phyloP scores from a whole-genome alignment of 2,888 invertebrate species.

The Hipparchia sbordonii region DNA sequence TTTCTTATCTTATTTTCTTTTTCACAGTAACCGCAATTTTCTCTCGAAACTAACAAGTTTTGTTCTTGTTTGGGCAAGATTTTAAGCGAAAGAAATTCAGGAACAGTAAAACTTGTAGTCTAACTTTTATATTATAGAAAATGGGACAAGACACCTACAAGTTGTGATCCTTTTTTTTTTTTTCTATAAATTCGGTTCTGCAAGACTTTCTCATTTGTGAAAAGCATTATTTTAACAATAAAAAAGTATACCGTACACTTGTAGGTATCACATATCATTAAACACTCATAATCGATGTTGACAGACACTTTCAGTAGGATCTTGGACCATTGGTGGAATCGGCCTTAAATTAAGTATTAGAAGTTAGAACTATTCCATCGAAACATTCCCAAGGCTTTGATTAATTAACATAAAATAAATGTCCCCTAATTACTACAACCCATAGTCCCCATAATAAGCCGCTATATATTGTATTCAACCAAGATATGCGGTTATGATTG shows the following conservation, averaged over 20 bases:
- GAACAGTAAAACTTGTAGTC: background rate
- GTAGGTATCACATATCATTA: no score
- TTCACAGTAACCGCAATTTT: background rate
- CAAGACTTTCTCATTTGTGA: background rate
- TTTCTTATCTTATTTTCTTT: background rate
- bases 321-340: no score
- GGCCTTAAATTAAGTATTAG: no score
- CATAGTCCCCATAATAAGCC: slow-evolving; percentile 15
- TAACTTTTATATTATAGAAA: background rate
- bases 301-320: no score
- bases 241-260: no score
- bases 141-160: background rate
- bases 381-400: no score
- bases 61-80: slow-evolving; percentile 4
- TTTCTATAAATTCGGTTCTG: no score
- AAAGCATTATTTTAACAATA: no score
- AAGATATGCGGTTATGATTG: slow-evolving; percentile 36
- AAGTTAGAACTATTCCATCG: no score
- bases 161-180: no score
- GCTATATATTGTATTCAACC: slow-evolving; percentile 30
- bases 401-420: background rate
- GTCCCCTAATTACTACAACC: background rate
- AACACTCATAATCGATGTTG: no score
- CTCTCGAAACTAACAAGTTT: slow-evolving; percentile 2
- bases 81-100: background rate